Evolutionary conservation across 2,797 vertebrate genomes (phyloP), one percentile per base, ranked within the genome.

Genomic region (Loris lydekkerianus): DNA sequence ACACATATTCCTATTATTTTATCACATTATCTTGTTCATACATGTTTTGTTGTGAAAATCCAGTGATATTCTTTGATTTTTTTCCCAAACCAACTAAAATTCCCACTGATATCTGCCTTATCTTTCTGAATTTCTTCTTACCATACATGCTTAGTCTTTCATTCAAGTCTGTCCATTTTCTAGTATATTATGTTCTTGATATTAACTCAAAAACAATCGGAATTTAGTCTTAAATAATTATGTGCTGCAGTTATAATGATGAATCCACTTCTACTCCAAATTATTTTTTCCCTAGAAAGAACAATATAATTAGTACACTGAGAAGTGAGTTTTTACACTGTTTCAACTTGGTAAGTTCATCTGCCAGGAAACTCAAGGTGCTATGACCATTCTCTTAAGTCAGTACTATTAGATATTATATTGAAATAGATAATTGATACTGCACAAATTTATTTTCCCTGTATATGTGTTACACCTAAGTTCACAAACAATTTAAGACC

Each of bases 121-220:
- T 96, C 92, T 97, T 98, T 98, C 96, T 97, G 95, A 96, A 94
- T 97, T 98, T 98, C 96, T 72, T 97, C 85, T 98, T 97, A 97
- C 94, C 97, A 97, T 98, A 98, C 98, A 97, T 97, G 98, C 97
- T 97, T 95, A 97, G 94, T 97, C 97, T 97, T 87, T 97, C 95
- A 94, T 94, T 98, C 94, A 97, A 94, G 92, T 97, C 88, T 98
- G 97, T 89, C 98, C 86, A 95, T 95, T 98, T 96, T 97, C 88
- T 93, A 94, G 89, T 97, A 84, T 2, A 89, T 75, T 72, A 89
- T 86, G 82, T 91, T 94, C 96, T 98, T 91, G 73, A 73, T 97
- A 98, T 96, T 97, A 97, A 93, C 96, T 97, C 87, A 87, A 95
- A 95, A 98, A 97, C 96, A 97, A 97, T 72, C 97, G 94, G 89